These are phyloP conservation scores for Gnatocerus cornutus DNA, from an alignment of 2,888 invertebrate species.

Conservation along the genomic window DNA sequence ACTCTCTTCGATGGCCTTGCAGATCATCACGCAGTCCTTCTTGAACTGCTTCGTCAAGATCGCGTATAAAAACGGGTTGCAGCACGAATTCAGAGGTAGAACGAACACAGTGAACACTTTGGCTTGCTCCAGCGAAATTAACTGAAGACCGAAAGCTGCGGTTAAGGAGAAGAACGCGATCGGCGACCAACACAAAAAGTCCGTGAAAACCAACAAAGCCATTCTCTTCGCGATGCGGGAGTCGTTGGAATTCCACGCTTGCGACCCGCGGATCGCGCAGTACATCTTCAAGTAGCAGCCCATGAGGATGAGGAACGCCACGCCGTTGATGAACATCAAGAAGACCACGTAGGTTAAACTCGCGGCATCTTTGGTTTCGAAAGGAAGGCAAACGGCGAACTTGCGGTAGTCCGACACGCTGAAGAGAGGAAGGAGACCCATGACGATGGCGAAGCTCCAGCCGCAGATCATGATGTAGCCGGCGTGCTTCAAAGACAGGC, in stretches of 20 bases:
- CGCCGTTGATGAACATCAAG: constrained; percentile 92
- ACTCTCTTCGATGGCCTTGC: constrained; percentile 96
- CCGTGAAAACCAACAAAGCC: constrained; percentile 97
- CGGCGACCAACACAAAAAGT: constrained; percentile 98
- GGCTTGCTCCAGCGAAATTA: constrained; percentile 95
- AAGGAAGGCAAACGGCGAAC: constrained; percentile 97
- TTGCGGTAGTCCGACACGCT: constrained; percentile 96
- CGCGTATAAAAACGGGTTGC: constrained; percentile 98
- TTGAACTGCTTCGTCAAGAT: constrained; percentile 98
- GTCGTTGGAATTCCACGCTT: constrained; percentile 98
- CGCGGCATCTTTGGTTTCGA: constrained; percentile 85
- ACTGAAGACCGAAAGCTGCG: constrained; percentile 91
- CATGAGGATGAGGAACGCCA: constrained; percentile 95
- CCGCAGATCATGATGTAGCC: constrained; percentile 93
- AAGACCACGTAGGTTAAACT: constrained; percentile 93
- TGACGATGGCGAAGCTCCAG: constrained; percentile 91
- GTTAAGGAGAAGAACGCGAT: constrained; percentile 96
- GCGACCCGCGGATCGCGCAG: constrained; percentile 96
- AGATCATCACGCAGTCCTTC: constrained; percentile 96
- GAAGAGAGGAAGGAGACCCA: constrained; percentile 91
- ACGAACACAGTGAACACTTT: constrained; percentile 98
- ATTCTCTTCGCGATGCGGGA: constrained; percentile 96
- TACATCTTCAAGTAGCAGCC: constrained; percentile 98
- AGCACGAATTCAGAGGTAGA: constrained; percentile 95
- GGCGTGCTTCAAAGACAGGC: constrained; percentile 92